Conservation (phyloP, 2,113 vertebrate species). For the Chunga burmeisteri region DNA sequence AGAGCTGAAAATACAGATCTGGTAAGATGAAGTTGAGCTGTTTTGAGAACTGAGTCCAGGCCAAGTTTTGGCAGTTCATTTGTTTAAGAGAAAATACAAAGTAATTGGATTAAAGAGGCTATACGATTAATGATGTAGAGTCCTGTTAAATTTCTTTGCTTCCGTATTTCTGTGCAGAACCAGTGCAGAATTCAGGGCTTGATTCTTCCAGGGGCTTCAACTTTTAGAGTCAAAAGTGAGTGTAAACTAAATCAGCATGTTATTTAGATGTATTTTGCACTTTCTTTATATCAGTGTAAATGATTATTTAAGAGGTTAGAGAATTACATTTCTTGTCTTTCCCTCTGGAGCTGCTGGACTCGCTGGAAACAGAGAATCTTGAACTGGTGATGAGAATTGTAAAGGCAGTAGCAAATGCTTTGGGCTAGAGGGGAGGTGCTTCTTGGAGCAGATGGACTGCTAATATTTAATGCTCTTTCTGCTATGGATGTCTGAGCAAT, state of each 20-base stretch:
- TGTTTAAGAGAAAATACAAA: constrained; percentile 33
- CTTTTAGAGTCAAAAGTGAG: background rate
- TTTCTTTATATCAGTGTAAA: background rate
- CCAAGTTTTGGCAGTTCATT: constrained; percentile 22
- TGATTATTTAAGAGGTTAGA: background rate
- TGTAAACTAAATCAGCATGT: background rate
- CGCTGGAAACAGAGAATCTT: background rate
- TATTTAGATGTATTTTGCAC: background rate
- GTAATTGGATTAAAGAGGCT: constrained; percentile 33
- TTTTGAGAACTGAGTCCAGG: background rate
- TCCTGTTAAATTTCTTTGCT: background rate
- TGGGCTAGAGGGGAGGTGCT: background rate
- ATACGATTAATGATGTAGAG: background rate
- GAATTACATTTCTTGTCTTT: background rate
- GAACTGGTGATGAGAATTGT: background rate
- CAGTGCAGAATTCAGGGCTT: background rate
- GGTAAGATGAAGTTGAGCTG: background rate
- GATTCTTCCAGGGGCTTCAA: background rate
- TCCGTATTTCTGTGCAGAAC: background rate
- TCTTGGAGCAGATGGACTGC: background rate
- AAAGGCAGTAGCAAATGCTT: background rate
- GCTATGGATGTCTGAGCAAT: background rate
- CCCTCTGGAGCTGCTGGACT: background rate
- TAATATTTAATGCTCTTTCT: background rate
- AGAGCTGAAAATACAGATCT: background rate